A percentile compares a stretch with the other conserved stretches of the same genome.
These are phyloP conservation scores for Chelonus formosanus DNA, from an alignment of 2,888 invertebrate genomes.

Conservation along the genomic window DNA sequence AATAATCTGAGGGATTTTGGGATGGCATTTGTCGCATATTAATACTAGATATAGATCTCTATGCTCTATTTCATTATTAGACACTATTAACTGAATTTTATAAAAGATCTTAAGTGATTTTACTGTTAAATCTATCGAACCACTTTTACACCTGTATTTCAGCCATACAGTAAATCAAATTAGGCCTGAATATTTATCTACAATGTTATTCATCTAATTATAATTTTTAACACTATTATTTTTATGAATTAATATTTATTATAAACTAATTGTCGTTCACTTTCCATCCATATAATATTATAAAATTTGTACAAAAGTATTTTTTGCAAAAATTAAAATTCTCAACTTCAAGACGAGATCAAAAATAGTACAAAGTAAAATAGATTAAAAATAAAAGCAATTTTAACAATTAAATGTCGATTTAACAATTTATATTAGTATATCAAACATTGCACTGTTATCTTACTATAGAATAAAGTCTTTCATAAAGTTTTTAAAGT, in stretches of 20 bases:
- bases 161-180: no score
- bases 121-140: no score
- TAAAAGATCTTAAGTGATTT: no score
- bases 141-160: no score
- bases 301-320: slow-evolving; percentile 43
- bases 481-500: neutral
- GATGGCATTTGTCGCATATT: slow-evolving; percentile 24
- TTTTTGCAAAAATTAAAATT: slow-evolving; percentile 1
- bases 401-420: neutral
- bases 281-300: slow-evolving; percentile 35
- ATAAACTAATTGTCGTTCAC: neutral
- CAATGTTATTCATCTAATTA: no score
- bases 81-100: slow-evolving; percentile 2
- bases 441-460: slow-evolving; percentile 4
- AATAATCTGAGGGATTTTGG: slow-evolving; percentile 25
- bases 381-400: neutral
- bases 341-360: slow-evolving; percentile 3
- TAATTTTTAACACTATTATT: neutral
- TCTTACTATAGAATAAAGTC: slow-evolving; percentile 14
- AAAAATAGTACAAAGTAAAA: neutral
- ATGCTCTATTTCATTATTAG: neutral
- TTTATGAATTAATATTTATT: slow-evolving; percentile 8
- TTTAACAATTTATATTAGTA: slow-evolving; percentile 5
- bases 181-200: no score
- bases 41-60: neutral